These are phyloP conservation scores for Eristalinus aeneus DNA, from an alignment of 2,888 invertebrate genomes.

Conservation along the genomic window DNA sequence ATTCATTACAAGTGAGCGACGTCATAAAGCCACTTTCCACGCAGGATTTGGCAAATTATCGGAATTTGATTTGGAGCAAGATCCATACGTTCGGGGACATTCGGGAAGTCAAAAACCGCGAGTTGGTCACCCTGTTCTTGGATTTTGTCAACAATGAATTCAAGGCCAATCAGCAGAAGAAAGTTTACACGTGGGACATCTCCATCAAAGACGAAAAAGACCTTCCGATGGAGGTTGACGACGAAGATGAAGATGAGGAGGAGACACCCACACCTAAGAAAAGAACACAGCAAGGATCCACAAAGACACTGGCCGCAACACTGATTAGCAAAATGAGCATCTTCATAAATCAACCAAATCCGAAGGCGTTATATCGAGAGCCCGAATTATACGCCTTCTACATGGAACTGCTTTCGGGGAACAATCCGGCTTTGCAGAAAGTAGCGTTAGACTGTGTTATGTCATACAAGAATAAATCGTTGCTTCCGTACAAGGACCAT, in stretches of 20 bases:
- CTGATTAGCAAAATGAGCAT: constrained; percentile 87
- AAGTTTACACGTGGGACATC: constrained; percentile 83
- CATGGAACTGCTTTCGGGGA: constrained; percentile 89
- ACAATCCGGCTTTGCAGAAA: constrained; percentile 90
- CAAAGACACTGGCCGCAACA: constrained; percentile 76
- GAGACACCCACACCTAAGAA: constrained; percentile 71
- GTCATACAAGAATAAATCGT: constrained; percentile 90
- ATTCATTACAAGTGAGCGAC: constrained; percentile 50
- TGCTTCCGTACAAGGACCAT: constrained; percentile 90
- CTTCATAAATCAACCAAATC: constrained; percentile 90
- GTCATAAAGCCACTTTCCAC: constrained; percentile 44
- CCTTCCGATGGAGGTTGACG: constrained; percentile 78
- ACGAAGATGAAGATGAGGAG: constrained; percentile 79
- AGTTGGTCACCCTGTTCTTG: constrained; percentile 90
- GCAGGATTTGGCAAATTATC: constrained; percentile 83
- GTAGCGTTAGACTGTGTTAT: constrained; percentile 92
- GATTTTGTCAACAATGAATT: constrained; percentile 86
- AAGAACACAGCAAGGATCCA: constrained; percentile 71
- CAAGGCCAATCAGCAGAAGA: constrained; percentile 83
- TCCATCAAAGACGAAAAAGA: constrained; percentile 74
- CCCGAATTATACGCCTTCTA: constrained; percentile 88
- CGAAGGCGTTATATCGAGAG: constrained; percentile 89
- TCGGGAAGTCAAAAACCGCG: constrained; percentile 90
- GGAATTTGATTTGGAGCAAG: constrained; percentile 90
- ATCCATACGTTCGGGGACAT: constrained; percentile 88